These are phyloP conservation scores for Thryonomys swinderianus DNA, from an alignment of 2,113 vertebrate species.

Conservation along the genomic window DNA sequence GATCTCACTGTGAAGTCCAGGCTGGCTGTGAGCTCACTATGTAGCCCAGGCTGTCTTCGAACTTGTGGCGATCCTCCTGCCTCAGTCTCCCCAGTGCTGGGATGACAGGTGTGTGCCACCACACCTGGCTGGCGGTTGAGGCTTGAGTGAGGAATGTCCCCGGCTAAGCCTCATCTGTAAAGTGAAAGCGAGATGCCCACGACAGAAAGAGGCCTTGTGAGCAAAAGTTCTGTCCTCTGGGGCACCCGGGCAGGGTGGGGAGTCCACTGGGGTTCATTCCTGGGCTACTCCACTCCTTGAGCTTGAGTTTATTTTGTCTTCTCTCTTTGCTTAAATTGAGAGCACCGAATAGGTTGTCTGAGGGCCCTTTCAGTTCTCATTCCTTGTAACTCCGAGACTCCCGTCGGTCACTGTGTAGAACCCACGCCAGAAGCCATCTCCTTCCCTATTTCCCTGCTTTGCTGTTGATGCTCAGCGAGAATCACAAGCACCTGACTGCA, in stretches of 20 bases:
- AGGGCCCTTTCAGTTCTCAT: too few species aligned
- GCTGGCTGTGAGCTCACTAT: too few species aligned
- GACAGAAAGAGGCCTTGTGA: neutral
- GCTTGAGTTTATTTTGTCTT: neutral
- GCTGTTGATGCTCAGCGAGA: neutral
- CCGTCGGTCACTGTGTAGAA: neutral
- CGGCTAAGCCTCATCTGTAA: neutral
- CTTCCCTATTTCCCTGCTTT: neutral
- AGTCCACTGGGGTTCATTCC: neutral
- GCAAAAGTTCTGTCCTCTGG: neutral
- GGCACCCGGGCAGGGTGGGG: accelerated
- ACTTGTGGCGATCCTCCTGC: neutral
- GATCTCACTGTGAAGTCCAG: neutral
- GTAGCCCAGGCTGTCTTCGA: too few species aligned
- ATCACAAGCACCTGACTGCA: neutral
- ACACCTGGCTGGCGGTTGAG: neutral
- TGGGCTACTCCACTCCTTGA: neutral
- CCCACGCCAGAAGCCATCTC: neutral
- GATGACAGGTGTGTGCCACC: neutral
- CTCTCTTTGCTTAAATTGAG: too few species aligned
- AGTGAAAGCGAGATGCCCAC: neutral
- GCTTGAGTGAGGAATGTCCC: neutral
- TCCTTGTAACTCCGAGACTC: neutral
- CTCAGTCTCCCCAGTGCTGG: neutral
- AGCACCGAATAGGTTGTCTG: too few species aligned